These are phyloP conservation scores for Ennomos quercinarius DNA, from an alignment of 2,888 invertebrate species.

Conservation along the genomic window DNA sequence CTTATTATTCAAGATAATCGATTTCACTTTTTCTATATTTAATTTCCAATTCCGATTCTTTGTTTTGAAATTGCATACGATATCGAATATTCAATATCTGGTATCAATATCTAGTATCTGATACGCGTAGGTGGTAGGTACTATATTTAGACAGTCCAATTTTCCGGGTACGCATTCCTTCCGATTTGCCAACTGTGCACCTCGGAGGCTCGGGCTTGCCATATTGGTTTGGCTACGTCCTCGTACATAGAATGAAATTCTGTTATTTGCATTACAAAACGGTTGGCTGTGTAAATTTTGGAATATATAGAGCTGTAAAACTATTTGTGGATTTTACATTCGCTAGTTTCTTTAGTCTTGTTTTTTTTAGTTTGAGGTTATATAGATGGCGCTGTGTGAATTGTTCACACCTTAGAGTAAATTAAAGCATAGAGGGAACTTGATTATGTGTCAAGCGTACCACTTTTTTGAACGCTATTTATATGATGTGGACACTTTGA, in stretches of 20 bases:
- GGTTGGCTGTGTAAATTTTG: background rate
- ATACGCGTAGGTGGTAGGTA: background rate
- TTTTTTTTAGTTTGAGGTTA: no score
- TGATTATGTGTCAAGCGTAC: no score
- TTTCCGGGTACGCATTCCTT: conserved; percentile 23
- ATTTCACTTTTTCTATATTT: no score
- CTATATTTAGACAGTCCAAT: conserved; percentile 27
- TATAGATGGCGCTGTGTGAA: no score
- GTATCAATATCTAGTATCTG: background rate
- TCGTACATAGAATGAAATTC: conserved; percentile 5
- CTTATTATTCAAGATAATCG: no score
- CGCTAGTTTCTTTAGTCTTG: no score
- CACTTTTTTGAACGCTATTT: no score
- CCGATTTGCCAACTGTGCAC: conserved; percentile 32
- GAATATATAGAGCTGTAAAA: no score
- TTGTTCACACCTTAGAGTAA: no score
- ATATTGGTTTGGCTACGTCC: conserved; percentile 18
- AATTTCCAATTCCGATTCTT: background rate
- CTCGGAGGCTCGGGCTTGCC: conserved; percentile 4
- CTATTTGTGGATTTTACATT: no score
- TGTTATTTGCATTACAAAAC: conserved; percentile 24
- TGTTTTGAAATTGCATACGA: background rate
- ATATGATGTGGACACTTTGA: no score
- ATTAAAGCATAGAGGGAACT: no score
- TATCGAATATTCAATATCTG: conserved; percentile 5